phyloP scores from a whole-genome alignment of 1,140 invertebrate genomes.

The Schlechtendalia chinensis region DNA sequence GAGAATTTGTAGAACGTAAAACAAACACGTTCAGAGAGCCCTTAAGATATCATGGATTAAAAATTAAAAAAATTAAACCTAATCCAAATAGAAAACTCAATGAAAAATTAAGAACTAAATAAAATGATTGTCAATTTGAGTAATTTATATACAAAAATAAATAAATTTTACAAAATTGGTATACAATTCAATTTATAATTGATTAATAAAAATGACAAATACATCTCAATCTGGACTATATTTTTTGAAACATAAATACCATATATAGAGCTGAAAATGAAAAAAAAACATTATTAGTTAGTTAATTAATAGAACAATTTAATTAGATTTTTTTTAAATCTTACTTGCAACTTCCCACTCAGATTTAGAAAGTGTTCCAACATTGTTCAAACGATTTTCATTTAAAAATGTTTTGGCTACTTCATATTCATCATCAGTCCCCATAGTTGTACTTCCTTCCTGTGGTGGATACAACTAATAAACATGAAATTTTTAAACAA shows the following conservation, averaged over 20 bases:
- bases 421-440: slow-evolving; percentile 68
- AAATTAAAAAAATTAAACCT: slow-evolving; percentile 45
- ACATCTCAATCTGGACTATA: background rate
- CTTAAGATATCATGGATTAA: slow-evolving; percentile 35
- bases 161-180: background rate
- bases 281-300: too few species aligned
- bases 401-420: slow-evolving; percentile 68
- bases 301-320: slow-evolving; percentile 50
- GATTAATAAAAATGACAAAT: background rate
- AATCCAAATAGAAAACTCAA: slow-evolving; percentile 4
- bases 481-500: background rate
- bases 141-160: background rate
- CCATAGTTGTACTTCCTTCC: slow-evolving; percentile 61
- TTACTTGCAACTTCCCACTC: slow-evolving; percentile 94
- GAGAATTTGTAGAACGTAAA: slow-evolving; percentile 9
- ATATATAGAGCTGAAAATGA: slow-evolving; percentile 72
- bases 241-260: slow-evolving; percentile 81
- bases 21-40: background rate
- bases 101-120: background rate
- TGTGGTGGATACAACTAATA: slow-evolving; percentile 66
- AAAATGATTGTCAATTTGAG: background rate
- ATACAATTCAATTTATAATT: background rate
- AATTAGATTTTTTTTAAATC: slow-evolving; percentile 56
- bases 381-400: slow-evolving; percentile 57
- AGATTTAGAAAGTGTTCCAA: slow-evolving; percentile 80